Evolutionary conservation across 2,888 invertebrate species (phyloP), one percentile per base, ranked within the genome.

Genomic region (Zele albiditarsus): DNA sequence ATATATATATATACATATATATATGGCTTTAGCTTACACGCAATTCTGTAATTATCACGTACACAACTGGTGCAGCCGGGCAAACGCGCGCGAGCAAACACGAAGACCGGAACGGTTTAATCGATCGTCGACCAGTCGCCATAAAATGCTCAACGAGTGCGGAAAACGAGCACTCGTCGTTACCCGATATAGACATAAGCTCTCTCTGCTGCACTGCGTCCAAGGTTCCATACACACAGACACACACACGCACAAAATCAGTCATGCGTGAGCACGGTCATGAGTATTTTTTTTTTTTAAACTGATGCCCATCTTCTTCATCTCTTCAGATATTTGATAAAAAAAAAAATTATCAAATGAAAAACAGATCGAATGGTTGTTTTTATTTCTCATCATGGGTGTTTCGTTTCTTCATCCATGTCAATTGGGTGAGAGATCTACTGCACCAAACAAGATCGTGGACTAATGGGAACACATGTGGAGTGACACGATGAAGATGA

Each of bases 11-110:
- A n/a, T 46, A n/a, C 5, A n/a, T 46, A 46, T 46, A 10, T 28
- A 58, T 73, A 23, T 62, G 33, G 66, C 46, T 62, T 49, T 49
- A 49, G 20, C 60, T 71, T 72, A 78, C 82, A 82, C 80, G 79
- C 79, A 80, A 83, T 82, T 79, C 74, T 70, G 81, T 78, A 82
- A 84, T 84, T 82, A 84, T 81, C 78, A 71, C 78, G 78, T 75
- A 73, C 69, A 73, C 20, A 53, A 23, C 53, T 53, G 53, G 10
- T 53, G 68, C 77, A 73, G 72, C 63, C 58, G 28, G 49, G 53
- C 8, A 38, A 38, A 12, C 28, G 68, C 68, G 68, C 31, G 63
- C 20, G 53, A 53, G 53, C 6, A 53, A 69, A 14, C 53, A 65
- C 65, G 25, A 75, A 73, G 57, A 67, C 67, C 71, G 57, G 65